Conservation (phyloP, 2,113 vertebrate genomes). For the Oostethus manadensis region DNA sequence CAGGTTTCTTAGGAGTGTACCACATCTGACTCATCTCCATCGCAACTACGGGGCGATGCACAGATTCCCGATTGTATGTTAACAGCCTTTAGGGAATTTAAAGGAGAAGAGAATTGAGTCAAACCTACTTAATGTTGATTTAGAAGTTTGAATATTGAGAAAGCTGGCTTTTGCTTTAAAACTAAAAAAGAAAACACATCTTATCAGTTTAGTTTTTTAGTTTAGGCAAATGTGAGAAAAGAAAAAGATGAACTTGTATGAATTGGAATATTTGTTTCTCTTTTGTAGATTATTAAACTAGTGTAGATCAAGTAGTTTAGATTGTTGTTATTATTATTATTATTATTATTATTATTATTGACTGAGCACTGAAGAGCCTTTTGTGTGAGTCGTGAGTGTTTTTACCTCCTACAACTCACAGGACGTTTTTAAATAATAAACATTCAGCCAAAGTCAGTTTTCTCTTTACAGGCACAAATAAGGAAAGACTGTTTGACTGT, state of each 20-base stretch:
- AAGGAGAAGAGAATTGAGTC: too few relatives aligned
- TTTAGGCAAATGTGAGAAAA: not conserved
- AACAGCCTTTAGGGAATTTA: too few relatives aligned
- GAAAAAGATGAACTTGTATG: conserved; percentile 29
- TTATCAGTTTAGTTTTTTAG: too few relatives aligned
- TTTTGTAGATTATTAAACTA: conserved; percentile 38
- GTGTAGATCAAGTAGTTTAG: conserved; percentile 32
- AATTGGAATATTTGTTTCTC: conserved; percentile 35
- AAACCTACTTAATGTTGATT: too few relatives aligned
- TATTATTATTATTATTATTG: conserved; percentile 25
- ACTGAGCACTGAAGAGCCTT: conserved; percentile 29
- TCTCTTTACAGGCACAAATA: conserved; percentile 28
- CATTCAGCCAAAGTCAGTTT: conserved; percentile 43
- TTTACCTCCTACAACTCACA: not conserved
- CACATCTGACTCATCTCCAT: conserved; percentile 2
- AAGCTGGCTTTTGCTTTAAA: too few relatives aligned
- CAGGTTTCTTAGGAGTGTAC: conserved; percentile 29
- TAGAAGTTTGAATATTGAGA: too few relatives aligned
- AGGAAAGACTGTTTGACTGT: conserved; percentile 2
- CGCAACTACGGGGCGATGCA: too few relatives aligned
- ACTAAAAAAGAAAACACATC: too few relatives aligned
- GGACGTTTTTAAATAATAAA: not conserved
- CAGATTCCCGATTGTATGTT: too few relatives aligned
- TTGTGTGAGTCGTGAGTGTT: not conserved
- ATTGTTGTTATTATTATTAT: conserved; percentile 20